Evolutionary conservation across 2,888 invertebrate species (phyloP).

Genomic region (Onchidella celtica): DNA sequence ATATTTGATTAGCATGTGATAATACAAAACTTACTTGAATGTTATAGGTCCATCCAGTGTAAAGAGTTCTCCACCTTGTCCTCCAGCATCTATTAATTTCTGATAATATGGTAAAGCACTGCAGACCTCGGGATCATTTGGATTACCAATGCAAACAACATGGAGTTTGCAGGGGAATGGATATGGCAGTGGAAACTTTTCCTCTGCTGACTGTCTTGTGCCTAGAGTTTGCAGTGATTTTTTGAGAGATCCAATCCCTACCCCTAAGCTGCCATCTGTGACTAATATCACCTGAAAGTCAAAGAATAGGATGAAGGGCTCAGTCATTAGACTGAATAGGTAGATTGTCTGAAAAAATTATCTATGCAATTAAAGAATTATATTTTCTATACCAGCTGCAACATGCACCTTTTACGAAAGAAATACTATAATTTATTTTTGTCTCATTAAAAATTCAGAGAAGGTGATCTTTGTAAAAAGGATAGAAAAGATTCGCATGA

Average conservation of each 20-base stretch:
- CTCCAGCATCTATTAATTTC: conserved; percentile 88
- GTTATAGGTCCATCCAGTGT: conserved; percentile 68
- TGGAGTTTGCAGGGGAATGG: conserved; percentile 90
- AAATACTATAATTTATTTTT: no score
- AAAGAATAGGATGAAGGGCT: no score
- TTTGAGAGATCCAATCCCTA: conserved; percentile 85
- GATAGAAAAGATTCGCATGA: no score
- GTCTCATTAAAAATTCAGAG: no score
- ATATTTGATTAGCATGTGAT: no score
- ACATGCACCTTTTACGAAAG: no score
- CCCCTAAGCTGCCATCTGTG: conserved; percentile 88
- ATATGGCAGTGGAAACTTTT: conserved; percentile 87
- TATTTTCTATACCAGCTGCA: no score
- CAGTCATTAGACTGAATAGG: no score
- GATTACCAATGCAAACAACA: conserved; percentile 80
- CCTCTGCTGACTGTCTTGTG: conserved; percentile 61
- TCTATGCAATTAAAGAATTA: no score
- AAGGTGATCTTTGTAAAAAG: no score
- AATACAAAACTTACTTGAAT: conserved; percentile 37
- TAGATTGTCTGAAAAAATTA: no score
- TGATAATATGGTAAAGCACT: conserved; percentile 88
- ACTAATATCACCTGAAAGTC: conserved; percentile 85
- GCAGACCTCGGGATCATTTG: conserved; percentile 77
- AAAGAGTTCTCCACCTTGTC: conserved; percentile 82
- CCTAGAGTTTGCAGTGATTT: conserved; percentile 80